These are phyloP conservation scores for Myxocyprinus asiaticus DNA, from an alignment of 2,113 vertebrate genomes.

Conservation along the genomic window DNA sequence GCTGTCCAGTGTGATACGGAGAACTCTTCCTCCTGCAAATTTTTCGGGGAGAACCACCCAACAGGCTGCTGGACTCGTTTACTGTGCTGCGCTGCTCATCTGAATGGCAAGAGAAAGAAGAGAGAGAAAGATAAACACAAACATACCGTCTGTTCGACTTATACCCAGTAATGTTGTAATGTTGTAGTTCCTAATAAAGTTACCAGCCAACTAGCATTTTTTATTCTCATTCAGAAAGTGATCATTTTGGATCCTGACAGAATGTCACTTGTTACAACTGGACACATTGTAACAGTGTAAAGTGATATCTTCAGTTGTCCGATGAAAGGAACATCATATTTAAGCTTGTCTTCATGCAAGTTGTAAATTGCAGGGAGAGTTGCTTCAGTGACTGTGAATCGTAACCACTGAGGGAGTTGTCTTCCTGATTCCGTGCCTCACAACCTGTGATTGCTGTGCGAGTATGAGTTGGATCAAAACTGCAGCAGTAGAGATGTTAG, in stretches of 20 bases:
- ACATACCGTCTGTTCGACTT: background rate
- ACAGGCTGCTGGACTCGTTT: slow-evolving; percentile 89
- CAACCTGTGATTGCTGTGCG: background rate
- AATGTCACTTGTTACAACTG: too few species aligned
- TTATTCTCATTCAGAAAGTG: too few species aligned
- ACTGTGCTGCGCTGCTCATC: slow-evolving; percentile 87
- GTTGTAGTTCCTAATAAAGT: too few species aligned
- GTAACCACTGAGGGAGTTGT: background rate
- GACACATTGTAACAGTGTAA: too few species aligned
- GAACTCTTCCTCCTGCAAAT: slow-evolving; percentile 88
- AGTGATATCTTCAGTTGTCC: too few species aligned
- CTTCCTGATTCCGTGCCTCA: background rate
- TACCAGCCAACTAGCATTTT: too few species aligned
- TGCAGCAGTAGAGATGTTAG: background rate
- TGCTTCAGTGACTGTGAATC: background rate
- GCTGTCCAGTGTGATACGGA: slow-evolving; percentile 91
- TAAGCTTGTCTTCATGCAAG: background rate
- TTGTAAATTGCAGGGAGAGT: background rate
- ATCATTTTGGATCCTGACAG: too few species aligned
- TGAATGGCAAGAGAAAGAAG: slow-evolving; percentile 51
- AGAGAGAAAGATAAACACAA: background rate
- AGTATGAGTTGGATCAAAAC: slow-evolving; percentile 16
- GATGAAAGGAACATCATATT: background rate
- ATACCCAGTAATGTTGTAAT: too few species aligned
- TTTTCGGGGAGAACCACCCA: slow-evolving; percentile 81